phyloP scores from a whole-genome alignment of 2,797 vertebrate genomes.

The Falco rusticolus region DNA sequence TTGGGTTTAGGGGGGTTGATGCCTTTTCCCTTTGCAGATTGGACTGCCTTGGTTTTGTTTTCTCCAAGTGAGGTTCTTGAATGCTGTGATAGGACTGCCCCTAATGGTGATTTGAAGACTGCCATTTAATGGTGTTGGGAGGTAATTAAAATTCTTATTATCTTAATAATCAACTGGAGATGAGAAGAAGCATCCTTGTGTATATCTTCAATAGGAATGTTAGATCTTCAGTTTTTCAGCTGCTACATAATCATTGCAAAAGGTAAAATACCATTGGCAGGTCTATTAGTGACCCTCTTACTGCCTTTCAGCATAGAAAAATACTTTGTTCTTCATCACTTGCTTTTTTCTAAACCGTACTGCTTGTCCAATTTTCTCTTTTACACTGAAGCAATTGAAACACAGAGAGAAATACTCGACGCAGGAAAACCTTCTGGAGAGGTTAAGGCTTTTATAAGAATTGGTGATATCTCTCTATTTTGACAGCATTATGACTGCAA shows the following conservation, averaged over 20 bases:
- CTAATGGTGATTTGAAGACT: not conserved
- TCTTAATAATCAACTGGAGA: not conserved
- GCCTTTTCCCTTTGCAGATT: not conserved
- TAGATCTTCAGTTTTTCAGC: not conserved
- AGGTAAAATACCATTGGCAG: not conserved
- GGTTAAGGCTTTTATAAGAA: not conserved
- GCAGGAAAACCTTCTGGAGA: not conserved
- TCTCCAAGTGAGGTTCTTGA: not conserved
- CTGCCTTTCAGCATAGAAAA: not conserved
- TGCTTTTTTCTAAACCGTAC: not conserved
- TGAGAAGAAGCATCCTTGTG: not conserved
- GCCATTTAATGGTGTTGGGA: not conserved
- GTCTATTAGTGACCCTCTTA: not conserved
- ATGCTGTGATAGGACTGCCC: not conserved
- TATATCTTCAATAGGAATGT: not conserved
- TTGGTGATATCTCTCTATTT: not conserved
- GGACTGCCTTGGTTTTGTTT: not conserved
- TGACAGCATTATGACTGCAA: not conserved
- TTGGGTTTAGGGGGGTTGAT: not conserved
- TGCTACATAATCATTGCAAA: not conserved
- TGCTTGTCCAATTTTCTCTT: not conserved
- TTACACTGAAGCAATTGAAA: not conserved
- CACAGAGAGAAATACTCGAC: not conserved
- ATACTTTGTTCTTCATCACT: not conserved
- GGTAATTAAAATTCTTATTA: not conserved